Percentiles rank a stretch among this genome's conserved stretches.
These are phyloP conservation scores for Rhea americana DNA, from an alignment of 2,113 vertebrate species.

Conservation along the genomic window DNA sequence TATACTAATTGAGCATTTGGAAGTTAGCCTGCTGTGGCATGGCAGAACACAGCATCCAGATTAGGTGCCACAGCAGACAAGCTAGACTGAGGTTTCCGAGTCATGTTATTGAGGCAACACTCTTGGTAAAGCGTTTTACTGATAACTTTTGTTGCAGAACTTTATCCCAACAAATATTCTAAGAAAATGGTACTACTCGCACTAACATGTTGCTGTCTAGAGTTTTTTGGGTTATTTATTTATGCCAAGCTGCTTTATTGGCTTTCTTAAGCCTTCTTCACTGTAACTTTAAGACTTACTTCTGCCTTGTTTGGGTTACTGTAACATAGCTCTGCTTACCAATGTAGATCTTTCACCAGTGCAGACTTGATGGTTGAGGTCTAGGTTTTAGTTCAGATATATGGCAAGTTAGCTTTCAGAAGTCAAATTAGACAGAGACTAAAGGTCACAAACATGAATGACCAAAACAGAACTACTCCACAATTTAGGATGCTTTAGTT, in stretches of 20 bases:
- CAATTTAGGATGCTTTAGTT: background rate
- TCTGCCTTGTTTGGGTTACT: background rate
- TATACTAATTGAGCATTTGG: background rate
- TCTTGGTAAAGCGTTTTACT: background rate
- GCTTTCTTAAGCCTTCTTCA: background rate
- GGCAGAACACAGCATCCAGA: background rate
- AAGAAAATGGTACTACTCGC: slow-evolving; percentile 26
- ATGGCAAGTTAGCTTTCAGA: background rate
- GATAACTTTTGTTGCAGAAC: slow-evolving; percentile 39
- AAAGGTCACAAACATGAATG: background rate
- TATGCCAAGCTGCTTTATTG: background rate
- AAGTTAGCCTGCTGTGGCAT: background rate
- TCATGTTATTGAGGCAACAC: background rate
- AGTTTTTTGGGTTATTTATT: background rate
- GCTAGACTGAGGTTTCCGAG: slow-evolving; percentile 26
- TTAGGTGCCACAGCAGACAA: slow-evolving; percentile 2
- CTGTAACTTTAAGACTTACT: background rate
- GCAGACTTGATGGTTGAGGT: background rate
- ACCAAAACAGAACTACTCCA: background rate
- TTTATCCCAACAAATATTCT: slow-evolving; percentile 22
- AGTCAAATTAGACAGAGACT: background rate
- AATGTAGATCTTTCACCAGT: background rate
- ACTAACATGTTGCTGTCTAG: background rate
- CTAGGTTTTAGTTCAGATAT: background rate
- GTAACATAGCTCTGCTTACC: background rate